Evolutionary conservation across 1,140 invertebrate species (phyloP).

Genomic region (Forficula auricularia): DNA sequence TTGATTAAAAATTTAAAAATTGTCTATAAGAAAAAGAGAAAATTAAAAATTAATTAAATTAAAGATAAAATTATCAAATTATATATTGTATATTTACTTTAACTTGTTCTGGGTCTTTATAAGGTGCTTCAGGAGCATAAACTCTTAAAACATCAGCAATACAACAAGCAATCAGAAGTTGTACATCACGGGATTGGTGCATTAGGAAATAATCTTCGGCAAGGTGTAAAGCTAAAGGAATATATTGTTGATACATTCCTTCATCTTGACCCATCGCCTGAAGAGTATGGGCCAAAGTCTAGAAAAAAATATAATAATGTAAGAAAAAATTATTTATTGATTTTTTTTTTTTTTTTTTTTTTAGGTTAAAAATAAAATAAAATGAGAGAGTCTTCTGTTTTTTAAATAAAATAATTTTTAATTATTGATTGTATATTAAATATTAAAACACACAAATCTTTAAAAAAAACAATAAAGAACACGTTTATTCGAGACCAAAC

Average conservation of each 20-base stretch:
- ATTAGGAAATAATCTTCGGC: slow-evolving; percentile 83
- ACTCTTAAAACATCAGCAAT: slow-evolving; percentile 92
- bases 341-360: neutral
- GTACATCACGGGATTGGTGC: slow-evolving; percentile 81
- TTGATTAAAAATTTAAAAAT: slow-evolving; percentile 93
- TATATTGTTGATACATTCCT: slow-evolving; percentile 82
- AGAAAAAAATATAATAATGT: slow-evolving; percentile 12
- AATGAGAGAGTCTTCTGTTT: slow-evolving; percentile 17
- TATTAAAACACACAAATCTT: slow-evolving; percentile 1
- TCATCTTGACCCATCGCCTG: slow-evolving; percentile 95
- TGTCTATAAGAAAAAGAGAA: slow-evolving; percentile 39
- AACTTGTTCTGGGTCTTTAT: slow-evolving; percentile 85
- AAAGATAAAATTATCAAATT: neutral
- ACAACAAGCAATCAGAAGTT: slow-evolving; percentile 86
- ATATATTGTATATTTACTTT: slow-evolving; percentile 30
- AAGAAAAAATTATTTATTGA: neutral
- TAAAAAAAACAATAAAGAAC: slow-evolving; percentile 1
- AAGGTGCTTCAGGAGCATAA: slow-evolving; percentile 97
- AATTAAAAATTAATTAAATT: neutral
- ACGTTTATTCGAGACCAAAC: too few species aligned
- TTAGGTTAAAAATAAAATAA: slow-evolving; percentile 6
- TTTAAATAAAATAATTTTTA: too few species aligned
- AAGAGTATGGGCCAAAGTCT: slow-evolving; percentile 79
- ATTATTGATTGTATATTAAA: too few species aligned
- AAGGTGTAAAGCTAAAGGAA: slow-evolving; percentile 81